phyloP scores from a whole-genome alignment of 2,797 vertebrate genomes.

The Capromys pilorides region DNA sequence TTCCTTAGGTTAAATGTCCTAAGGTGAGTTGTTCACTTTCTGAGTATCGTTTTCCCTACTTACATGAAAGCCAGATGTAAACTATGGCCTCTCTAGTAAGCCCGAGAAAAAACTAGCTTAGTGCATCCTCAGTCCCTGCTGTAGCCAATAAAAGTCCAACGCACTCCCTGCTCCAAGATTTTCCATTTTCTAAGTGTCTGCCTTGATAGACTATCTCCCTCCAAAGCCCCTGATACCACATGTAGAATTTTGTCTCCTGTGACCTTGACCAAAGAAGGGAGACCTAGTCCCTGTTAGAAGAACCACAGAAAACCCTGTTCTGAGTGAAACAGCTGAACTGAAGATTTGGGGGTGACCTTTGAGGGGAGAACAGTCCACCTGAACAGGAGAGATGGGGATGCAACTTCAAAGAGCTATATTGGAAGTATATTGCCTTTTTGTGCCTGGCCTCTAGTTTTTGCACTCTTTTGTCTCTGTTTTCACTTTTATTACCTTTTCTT shows the following conservation, averaged over 20 bases:
- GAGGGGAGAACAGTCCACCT: accelerated
- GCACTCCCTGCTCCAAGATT: background rate
- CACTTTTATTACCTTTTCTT: background rate
- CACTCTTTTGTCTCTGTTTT: background rate
- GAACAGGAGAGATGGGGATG: background rate
- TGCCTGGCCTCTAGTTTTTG: background rate
- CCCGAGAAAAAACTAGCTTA: background rate
- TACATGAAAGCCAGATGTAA: background rate
- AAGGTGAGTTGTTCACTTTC: background rate
- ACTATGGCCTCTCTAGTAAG: background rate
- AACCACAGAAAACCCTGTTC: background rate
- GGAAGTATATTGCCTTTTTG: background rate
- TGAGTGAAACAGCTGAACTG: background rate
- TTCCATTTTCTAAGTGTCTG: background rate
- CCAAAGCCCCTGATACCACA: background rate
- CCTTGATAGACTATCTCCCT: background rate
- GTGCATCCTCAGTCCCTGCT: too few species aligned
- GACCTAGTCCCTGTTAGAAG: background rate
- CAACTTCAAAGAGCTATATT: too few species aligned
- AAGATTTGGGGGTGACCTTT: background rate
- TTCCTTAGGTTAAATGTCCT: background rate
- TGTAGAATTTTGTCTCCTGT: background rate
- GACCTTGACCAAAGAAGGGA: background rate
- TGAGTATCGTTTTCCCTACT: background rate
- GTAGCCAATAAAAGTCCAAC: background rate